phyloP scores from a whole-genome alignment of 2,113 vertebrate species.

The Brachypodius melanocephalos region DNA sequence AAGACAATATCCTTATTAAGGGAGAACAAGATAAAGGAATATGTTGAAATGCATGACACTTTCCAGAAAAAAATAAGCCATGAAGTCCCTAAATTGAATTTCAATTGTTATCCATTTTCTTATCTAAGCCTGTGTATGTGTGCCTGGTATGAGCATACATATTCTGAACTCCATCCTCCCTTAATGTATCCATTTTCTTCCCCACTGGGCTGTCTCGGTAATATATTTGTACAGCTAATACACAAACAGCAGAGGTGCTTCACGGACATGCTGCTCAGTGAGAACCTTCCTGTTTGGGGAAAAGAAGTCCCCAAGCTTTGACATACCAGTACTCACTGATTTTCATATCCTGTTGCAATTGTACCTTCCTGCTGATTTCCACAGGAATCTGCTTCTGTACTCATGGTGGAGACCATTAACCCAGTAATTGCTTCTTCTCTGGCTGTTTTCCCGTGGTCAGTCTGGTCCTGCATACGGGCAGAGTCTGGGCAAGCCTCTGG shows the following conservation, averaged over 20 bases:
- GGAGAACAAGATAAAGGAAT: background rate
- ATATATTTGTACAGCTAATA: background rate
- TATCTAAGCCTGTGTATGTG: background rate
- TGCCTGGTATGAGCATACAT: background rate
- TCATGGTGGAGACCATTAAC: background rate
- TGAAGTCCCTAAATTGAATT: background rate
- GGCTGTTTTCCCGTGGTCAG: rapidly evolving
- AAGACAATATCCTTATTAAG: constrained; percentile 51
- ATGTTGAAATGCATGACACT: background rate
- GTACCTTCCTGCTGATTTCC: background rate
- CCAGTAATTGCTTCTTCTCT: background rate
- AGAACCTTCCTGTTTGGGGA: background rate
- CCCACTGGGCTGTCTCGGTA: background rate
- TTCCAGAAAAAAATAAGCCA: constrained; percentile 16
- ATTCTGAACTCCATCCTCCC: background rate
- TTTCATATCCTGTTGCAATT: background rate
- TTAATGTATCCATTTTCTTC: background rate
- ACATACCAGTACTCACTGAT: background rate
- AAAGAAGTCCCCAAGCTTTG: background rate
- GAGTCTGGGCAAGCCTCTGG: background rate
- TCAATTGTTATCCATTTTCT: background rate
- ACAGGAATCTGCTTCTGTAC: background rate
- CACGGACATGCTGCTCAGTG: rapidly evolving
- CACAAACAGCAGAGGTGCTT: background rate
- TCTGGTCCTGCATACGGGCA: background rate